phyloP scores from a whole-genome alignment of 1,140 invertebrate species.

The Lethrus apterus region DNA sequence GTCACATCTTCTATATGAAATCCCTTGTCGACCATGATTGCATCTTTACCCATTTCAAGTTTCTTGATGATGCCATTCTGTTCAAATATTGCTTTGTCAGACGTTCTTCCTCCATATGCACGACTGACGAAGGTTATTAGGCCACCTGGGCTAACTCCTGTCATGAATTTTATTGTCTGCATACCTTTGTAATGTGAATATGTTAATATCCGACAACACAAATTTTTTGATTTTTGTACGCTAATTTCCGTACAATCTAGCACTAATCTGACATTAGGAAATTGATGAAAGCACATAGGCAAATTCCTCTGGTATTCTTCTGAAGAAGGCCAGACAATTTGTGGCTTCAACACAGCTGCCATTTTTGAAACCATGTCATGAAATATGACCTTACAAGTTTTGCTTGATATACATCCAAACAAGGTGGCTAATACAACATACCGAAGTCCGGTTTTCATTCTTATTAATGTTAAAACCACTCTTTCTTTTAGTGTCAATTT shows the following conservation, averaged over 20 bases:
- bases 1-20: slow-evolving; percentile 21
- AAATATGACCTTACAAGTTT: no score
- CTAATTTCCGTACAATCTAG: slow-evolving; percentile 5
- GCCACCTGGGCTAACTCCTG: slow-evolving; percentile 6
- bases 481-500: no score
- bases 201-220: slow-evolving; percentile 1
- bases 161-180: slow-evolving; percentile 10
- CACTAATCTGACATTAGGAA: not conserved
- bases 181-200: slow-evolving; percentile 18
- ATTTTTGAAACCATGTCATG: not conserved
- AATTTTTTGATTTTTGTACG: slow-evolving; percentile 1
- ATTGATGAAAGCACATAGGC: not conserved
- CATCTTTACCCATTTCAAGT: slow-evolving; percentile 3
- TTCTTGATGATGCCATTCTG: not conserved
- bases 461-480: no score
- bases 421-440: not conserved
- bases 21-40: slow-evolving; percentile 22
- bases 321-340: not conserved
- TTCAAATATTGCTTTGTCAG: slow-evolving; percentile 9
- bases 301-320: slow-evolving; percentile 1
- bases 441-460: no score
- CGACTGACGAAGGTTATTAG: not conserved
- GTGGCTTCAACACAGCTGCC: not conserved
- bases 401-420: no score
- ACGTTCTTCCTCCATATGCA: slow-evolving; percentile 8